A percentile compares a stretch with the other conserved stretches of the same genome.
phyloP scores from a whole-genome alignment of 2,888 invertebrate genomes.

The Morpho achilles region DNA sequence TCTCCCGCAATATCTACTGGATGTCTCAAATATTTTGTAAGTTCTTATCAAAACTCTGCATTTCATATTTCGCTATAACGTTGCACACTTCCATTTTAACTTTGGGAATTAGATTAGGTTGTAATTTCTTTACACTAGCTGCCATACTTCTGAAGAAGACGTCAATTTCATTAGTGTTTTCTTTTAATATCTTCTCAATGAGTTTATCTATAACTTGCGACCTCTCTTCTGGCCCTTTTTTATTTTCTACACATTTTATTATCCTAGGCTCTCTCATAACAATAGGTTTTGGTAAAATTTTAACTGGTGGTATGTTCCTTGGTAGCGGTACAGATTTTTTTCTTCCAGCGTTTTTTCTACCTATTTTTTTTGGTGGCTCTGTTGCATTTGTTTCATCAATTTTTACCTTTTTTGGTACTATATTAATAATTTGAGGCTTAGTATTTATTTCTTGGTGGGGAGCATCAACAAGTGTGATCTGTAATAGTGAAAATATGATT shows the following conservation, averaged over 20 bases:
- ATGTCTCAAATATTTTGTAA: constrained; percentile 20
- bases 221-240: constrained; percentile 50
- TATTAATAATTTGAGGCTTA: constrained; percentile 38
- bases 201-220: constrained; percentile 64
- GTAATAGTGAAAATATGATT: constrained; percentile 35
- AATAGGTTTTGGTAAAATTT: constrained; percentile 69
- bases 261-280: constrained; percentile 57
- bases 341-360: constrained; percentile 51
- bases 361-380: constrained; percentile 51
- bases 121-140: constrained; percentile 69
- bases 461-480: constrained; percentile 64
- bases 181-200: constrained; percentile 66
- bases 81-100: constrained; percentile 75
- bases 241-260: constrained; percentile 58
- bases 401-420: constrained; percentile 42
- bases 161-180: constrained; percentile 71
- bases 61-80: constrained; percentile 73
- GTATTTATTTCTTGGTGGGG: constrained; percentile 42
- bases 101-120: constrained; percentile 70
- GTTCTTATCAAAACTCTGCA: constrained; percentile 69
- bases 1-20: not conserved
- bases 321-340: constrained; percentile 54
- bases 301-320: constrained; percentile 56
- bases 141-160: constrained; percentile 74
- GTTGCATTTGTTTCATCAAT: constrained; percentile 38